phyloP scores from a whole-genome alignment of 2,888 invertebrate genomes.

The Lymantria monacha region DNA sequence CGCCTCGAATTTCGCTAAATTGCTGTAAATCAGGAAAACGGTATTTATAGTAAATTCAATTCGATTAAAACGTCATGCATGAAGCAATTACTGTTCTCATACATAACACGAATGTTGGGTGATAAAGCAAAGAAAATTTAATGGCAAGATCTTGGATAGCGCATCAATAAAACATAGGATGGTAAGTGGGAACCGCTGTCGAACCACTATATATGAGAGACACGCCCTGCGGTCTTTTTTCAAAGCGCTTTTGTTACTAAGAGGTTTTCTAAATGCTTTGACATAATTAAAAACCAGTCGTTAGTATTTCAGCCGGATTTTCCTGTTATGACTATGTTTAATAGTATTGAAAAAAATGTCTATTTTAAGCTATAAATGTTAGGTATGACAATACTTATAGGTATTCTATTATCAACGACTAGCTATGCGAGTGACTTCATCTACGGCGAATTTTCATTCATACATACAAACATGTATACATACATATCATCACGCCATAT shows the following conservation, averaged over 20 bases:
- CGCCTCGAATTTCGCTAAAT: no score
- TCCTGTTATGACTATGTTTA: no score
- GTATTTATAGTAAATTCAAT: constrained; percentile 4
- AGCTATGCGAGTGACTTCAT: no score
- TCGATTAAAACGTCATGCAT: constrained; percentile 12
- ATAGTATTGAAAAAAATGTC: no score
- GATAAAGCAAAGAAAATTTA: constrained; percentile 68
- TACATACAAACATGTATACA: no score
- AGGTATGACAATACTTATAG: no score
- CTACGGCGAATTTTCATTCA: no score
- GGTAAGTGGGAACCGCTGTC: constrained; percentile 64
- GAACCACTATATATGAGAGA: constrained; percentile 40
- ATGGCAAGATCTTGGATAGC: constrained; percentile 43
- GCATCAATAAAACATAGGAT: constrained; percentile 71
- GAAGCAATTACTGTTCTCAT: constrained; percentile 32
- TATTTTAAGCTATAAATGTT: no score
- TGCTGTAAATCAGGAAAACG: neutral
- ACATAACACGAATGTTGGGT: constrained; percentile 29
- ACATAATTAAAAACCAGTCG: no score
- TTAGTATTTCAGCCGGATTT: no score
- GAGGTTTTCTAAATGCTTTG: neutral
- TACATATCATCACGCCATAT: no score
- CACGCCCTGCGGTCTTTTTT: constrained; percentile 34
- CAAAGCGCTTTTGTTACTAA: constrained; percentile 11
- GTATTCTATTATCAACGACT: no score